Conservation (phyloP, 30 jellyfish, hydroid and myxozoan species). For the Turritopsis dohrnii region DNA sequence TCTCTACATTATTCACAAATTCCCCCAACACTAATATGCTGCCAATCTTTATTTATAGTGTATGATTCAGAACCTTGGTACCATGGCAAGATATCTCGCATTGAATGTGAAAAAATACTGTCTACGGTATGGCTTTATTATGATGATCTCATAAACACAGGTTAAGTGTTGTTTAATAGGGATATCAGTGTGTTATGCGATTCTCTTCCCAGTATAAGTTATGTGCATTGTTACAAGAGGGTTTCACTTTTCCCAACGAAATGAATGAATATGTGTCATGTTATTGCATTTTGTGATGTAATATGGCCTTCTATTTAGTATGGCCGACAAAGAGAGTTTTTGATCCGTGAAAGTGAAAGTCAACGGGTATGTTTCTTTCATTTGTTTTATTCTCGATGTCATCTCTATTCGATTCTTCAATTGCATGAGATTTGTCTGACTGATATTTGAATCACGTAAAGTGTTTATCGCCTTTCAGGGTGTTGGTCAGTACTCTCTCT, state of each 20-base stretch:
- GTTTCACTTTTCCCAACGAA: no score
- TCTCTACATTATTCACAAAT: no score
- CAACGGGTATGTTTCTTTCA: not conserved
- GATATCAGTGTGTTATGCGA: no score
- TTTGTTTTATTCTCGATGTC: no score
- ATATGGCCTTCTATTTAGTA: not conserved
- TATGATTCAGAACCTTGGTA: slow-evolving; percentile 98
- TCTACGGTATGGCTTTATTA: slow-evolving; percentile 41
- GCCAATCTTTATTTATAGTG: slow-evolving; percentile 30
- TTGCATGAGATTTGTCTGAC: not conserved
- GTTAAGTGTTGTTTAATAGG: not conserved
- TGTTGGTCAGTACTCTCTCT: not conserved
- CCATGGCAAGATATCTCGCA: slow-evolving; percentile 72
- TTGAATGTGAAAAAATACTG: slow-evolving; percentile 71
- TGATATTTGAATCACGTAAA: no score
- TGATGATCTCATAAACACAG: not conserved
- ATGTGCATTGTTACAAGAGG: no score
- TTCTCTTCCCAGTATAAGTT: no score
- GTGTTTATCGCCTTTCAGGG: not conserved
- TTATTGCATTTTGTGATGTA: no score
- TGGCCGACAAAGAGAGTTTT: not conserved
- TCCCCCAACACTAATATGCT: not conserved
- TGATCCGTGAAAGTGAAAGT: not conserved
- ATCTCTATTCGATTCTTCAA: not conserved
- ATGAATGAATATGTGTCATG: no score